A percentile compares a stretch with the other conserved stretches of the same genome.
phyloP scores from a whole-genome alignment of 2,888 invertebrate species.

The Meganola albula region DNA sequence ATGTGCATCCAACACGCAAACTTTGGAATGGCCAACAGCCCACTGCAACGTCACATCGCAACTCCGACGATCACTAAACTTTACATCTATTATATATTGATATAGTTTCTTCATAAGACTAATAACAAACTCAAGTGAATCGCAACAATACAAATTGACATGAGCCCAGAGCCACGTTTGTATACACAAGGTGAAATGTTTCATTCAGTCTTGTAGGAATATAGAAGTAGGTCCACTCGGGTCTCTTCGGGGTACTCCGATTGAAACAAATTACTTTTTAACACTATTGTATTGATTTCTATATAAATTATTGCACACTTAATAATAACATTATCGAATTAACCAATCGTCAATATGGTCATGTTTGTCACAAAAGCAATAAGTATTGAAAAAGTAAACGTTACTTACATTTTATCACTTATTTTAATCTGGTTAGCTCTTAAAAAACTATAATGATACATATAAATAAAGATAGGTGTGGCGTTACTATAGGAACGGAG shows the following conservation, averaged over 20 bases:
- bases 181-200: conserved; percentile 62
- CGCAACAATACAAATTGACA: conserved; percentile 60
- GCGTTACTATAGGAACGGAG: conserved; percentile 69
- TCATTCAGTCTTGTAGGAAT: conserved; percentile 69
- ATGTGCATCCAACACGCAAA: conserved; percentile 14
- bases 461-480: conserved; percentile 68
- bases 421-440: conserved; percentile 49
- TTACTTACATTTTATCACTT: conserved; percentile 37
- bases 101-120: conserved; percentile 33
- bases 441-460: conserved; percentile 59
- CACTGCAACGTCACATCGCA: conserved; percentile 13
- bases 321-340: conserved; percentile 50
- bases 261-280: conserved; percentile 55
- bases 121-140: conserved; percentile 34
- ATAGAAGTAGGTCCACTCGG: conserved; percentile 51
- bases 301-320: conserved; percentile 72
- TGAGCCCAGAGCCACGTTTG: conserved; percentile 48
- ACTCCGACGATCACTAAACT: conserved; percentile 5
- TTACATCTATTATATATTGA: conserved; percentile 27
- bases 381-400: conserved; percentile 35
- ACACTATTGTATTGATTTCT: conserved; percentile 59
- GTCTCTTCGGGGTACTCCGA: conserved; percentile 53
- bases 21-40: conserved; percentile 26
- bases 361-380: conserved; percentile 45
- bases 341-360: conserved; percentile 37